Evolutionary conservation across 2,888 invertebrate species (phyloP).

Genomic region (Cataglyphis livida): DNA sequence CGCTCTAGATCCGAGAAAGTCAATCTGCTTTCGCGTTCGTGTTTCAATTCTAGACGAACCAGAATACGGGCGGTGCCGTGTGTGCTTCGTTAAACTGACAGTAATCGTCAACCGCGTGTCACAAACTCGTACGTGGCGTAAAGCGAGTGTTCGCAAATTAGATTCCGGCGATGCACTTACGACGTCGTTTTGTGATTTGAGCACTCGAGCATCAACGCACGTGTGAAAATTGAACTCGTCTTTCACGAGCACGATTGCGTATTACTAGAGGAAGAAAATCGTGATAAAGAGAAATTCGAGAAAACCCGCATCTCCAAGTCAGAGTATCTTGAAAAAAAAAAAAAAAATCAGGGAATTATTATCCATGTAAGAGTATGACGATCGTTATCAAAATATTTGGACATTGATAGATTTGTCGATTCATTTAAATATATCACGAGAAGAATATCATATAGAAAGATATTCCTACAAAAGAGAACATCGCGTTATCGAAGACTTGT

Average conservation of each 20-base stretch:
- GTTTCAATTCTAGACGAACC: background rate
- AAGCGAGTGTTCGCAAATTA: slow-evolving; percentile 31
- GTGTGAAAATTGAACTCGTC: slow-evolving; percentile 20
- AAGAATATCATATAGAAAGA: background rate
- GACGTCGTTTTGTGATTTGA: slow-evolving; percentile 29
- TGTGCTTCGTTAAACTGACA: slow-evolving; percentile 40
- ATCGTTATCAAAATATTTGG: background rate
- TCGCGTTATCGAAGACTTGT: background rate
- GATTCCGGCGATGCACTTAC: slow-evolving; percentile 22
- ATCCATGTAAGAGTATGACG: background rate
- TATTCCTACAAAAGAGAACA: background rate
- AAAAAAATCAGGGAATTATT: background rate
- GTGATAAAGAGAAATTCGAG: background rate
- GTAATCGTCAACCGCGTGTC: slow-evolving; percentile 33
- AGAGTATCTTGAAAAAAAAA: background rate
- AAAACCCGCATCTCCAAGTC: background rate
- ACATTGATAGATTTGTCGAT: slow-evolving; percentile 19
- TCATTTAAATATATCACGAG: background rate
- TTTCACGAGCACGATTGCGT: background rate
- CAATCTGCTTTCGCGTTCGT: slow-evolving; percentile 11
- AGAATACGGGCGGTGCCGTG: slow-evolving; percentile 21
- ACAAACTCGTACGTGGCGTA: slow-evolving; percentile 30
- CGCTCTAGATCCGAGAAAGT: background rate
- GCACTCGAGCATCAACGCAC: background rate
- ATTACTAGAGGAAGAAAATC: background rate